Evolutionary conservation across 2,797 vertebrate genomes (phyloP).

Genomic region (Epinephelus coioides): DNA sequence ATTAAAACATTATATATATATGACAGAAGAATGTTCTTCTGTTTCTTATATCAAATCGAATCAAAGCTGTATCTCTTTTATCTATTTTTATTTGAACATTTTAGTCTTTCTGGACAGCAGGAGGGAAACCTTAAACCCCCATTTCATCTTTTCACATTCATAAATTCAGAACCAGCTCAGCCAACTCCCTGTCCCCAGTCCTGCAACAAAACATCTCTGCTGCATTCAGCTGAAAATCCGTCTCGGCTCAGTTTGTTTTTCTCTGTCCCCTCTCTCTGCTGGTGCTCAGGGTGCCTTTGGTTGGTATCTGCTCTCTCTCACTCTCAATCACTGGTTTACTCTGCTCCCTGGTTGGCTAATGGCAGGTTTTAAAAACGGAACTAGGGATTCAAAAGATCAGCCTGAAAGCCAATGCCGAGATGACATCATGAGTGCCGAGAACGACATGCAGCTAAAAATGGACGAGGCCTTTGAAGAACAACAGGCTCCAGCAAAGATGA

Average conservation of each 20-base stretch:
- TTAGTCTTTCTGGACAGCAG: conserved; percentile 4
- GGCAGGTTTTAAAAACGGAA: conserved; percentile 64
- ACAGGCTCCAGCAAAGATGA: conserved; percentile 59
- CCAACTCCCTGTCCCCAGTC: not conserved
- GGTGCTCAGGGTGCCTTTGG: conserved; percentile 16
- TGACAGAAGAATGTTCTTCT: too few species aligned
- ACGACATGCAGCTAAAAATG: conserved; percentile 62
- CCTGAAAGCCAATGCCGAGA: conserved; percentile 43
- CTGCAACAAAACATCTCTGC: conserved; percentile 21
- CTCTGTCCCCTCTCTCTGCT: conserved; percentile 20
- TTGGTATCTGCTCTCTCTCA: not conserved
- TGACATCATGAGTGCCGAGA: conserved; percentile 70
- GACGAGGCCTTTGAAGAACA: conserved; percentile 64
- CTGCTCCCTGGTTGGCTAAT: conserved; percentile 54
- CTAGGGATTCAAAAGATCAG: conserved; percentile 48
- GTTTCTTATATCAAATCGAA: not conserved
- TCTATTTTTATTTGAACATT: not conserved
- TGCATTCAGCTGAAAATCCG: conserved; percentile 30
- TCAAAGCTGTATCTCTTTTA: not conserved
- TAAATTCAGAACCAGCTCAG: conserved; percentile 37
- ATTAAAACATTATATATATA: too few species aligned
- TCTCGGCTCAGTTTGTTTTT: conserved; percentile 37
- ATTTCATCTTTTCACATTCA: not conserved
- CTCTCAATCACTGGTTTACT: conserved; percentile 32
- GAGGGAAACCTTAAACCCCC: not conserved